Percentiles rank a stretch among this genome's conserved stretches.
These are phyloP conservation scores for Pachymerium ferrugineum DNA, from an alignment of 2,888 invertebrate species.

Conservation along the genomic window DNA sequence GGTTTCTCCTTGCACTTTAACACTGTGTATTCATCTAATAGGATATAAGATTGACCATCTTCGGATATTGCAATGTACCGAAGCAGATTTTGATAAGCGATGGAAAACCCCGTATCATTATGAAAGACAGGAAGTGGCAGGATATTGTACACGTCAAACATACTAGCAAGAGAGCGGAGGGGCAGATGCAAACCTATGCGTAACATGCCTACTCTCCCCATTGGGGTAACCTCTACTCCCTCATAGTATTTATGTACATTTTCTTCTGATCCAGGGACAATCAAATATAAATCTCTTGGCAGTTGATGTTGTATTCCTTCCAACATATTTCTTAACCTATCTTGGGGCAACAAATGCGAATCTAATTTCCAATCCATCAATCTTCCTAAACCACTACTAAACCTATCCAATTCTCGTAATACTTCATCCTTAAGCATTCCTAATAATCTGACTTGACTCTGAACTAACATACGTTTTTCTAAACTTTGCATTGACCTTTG, in stretches of 20 bases:
- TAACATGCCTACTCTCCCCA: background rate
- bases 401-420: too few relatives aligned
- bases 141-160: background rate
- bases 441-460: too few relatives aligned
- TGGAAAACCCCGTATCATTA: background rate
- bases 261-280: background rate
- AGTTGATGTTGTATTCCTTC: background rate
- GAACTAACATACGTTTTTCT: too few relatives aligned
- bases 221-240: background rate
- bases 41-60: background rate
- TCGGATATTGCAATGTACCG: background rate
- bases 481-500: too few relatives aligned
- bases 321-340: background rate
- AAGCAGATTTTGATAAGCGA: background rate
- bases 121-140: background rate
- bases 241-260: background rate
- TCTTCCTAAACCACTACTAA: background rate
- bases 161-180: background rate
- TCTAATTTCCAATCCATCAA: background rate
- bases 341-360: background rate
- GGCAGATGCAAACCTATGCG: background rate
- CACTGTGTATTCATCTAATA: background rate
- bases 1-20: background rate
- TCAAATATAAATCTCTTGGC: background rate
- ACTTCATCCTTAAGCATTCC: too few relatives aligned